Conservation (phyloP, 2,888 invertebrate species). For the Napeogenes sylphis region DNA sequence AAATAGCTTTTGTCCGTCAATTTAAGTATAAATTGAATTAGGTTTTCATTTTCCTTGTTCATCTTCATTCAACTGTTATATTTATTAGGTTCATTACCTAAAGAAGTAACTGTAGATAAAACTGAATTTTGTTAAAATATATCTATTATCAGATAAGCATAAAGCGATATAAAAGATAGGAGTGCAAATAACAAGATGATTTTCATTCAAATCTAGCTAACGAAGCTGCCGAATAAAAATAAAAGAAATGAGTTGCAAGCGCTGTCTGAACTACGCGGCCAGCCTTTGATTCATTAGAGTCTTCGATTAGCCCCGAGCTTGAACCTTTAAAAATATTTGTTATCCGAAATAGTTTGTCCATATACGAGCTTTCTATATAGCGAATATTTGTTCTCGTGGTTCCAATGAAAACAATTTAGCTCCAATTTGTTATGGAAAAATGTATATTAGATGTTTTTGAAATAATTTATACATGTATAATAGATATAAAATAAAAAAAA, state of each 20-base stretch:
- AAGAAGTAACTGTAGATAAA: no score
- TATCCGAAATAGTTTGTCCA: slow-evolving; percentile 26
- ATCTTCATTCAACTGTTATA: no score
- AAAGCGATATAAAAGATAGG: slow-evolving; percentile 12
- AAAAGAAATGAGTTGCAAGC: slow-evolving; percentile 51
- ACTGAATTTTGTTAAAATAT: neutral
- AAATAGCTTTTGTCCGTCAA: neutral
- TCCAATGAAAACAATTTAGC: no score
- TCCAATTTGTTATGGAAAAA: no score
- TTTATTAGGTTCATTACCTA: no score
- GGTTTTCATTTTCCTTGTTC: neutral
- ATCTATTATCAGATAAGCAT: slow-evolving; percentile 11
- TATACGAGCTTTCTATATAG: neutral
- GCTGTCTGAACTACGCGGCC: slow-evolving; percentile 58
- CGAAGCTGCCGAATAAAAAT: slow-evolving; percentile 58
- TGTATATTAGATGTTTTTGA: no score
- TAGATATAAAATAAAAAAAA: no score
- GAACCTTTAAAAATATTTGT: slow-evolving; percentile 31
- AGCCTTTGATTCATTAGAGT: slow-evolving; percentile 76
- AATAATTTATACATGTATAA: no score
- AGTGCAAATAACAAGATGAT: slow-evolving; percentile 37
- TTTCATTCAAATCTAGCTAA: slow-evolving; percentile 61
- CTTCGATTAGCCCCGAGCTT: slow-evolving; percentile 61
- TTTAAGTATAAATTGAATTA: neutral
- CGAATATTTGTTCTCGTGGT: neutral